Evolutionary conservation across 2,113 vertebrate genomes (phyloP), one percentile per base, ranked within the genome.

Genomic region (Lamprologus lemairii): DNA sequence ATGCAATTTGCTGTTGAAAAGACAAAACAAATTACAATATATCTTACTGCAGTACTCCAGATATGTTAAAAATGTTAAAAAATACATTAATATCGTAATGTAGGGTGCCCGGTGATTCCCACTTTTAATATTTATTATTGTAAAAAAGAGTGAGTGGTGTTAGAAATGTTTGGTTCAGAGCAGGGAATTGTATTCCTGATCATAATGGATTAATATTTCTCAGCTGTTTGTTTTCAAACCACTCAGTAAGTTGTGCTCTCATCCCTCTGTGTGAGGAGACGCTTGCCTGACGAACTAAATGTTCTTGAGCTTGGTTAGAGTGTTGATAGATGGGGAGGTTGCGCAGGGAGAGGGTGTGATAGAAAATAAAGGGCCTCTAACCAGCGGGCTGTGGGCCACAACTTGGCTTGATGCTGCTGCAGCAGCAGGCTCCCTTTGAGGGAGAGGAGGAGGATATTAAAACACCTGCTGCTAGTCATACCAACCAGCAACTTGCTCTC

Each of bases 191-290:
- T 21, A 26, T 85, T 80, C 23, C 13, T 26, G 79, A 16, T 73
- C 23, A 68, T 80, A 37, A 86, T 49, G 23, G 51, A 5, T 80
- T 28, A 16, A 7, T 37, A 19, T 85, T 47, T 63, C 55, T 81
- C 47, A 31, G 10, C 21, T 88, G 80, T 88, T 92, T 91, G 78
- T 84, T 85, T 88, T 91, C 35, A 88, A 82, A 92, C 86, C 55
- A 49, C 81, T 93, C 84, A 49, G 16, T 33, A 51, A 60, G 12
- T 80, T 37, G 7, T 57, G 37, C n/a, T 54, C 13, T 85, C 16
- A 33, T 75, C 33, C 23, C 14, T 47, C 63, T 84, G 82, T 78
- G 54, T 65, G 51, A 11, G 16, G 51, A n/a, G 23, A 80, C 45
- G 26, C 75, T 53, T 85, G 31, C 40, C 9, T 37, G 80, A 80